Base-by-base conservation (phyloP, 2,113 vertebrate genomes). In the Anthoscopus minutus region DNA sequence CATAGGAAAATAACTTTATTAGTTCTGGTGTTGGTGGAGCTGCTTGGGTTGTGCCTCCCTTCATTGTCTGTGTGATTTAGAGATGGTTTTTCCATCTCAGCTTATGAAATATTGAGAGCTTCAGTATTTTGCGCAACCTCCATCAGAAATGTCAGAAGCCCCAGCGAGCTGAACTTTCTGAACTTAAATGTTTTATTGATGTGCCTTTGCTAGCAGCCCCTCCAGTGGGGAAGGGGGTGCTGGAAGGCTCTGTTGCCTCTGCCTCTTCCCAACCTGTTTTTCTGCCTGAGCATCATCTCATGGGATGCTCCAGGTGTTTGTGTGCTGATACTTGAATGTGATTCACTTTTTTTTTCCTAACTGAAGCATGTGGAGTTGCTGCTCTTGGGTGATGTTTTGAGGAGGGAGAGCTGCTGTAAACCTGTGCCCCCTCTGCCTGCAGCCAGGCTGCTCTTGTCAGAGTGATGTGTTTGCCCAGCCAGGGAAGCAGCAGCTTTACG, bases 71-170 rank as follows among this genome's bases (percentile, higher is more conserved):
- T 86, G 30, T 86, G 54, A 91, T 81, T 85, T 35, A 65, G 85
- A 89, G 81, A 54, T 74, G 42, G 30, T 91, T 96, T 96, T 96
- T 94, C 87, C 73, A 88, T 91, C 92, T 93, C 21, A 2, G 73
- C 78, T 93, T 89, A 91, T 89, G 93, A 96, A 92, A 94, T 87
- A 71, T 69, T 64, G 65, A 88, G 77, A 84, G 77, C 77, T 83
- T 64, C 10, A 9, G 66, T 64, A 61, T 91, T 96, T 95, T 94
- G 48, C 35, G 20, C 74, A 87, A 85, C 73, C 53, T 76, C 76
- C 81, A 57, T 71, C 77, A 78, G 30, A 84, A 72, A 72, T n/a
- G 69, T 70, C 65, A 57, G 87, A 45, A 89, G 70, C 45, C 91
- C 66, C 37, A 24, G 81, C 0, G 3, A 93, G 77, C 73, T 62